Evolutionary conservation across 2,888 invertebrate genomes (phyloP), one percentile per base, ranked within the genome.

Genomic region (Eilema sororculum): DNA sequence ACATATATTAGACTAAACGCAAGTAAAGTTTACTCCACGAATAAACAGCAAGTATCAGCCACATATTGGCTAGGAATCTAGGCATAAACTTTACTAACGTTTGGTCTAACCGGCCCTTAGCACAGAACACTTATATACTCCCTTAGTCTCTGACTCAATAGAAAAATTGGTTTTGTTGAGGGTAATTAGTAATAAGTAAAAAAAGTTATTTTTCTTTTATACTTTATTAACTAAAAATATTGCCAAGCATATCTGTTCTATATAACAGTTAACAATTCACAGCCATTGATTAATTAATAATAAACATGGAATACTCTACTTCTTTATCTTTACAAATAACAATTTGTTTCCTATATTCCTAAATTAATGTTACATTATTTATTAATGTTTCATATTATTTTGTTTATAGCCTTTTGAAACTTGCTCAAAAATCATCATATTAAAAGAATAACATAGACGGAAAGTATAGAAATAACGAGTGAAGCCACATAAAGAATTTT

Each of bases 211-310:
- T 60, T 73, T 70, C 6, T 73, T 85, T 86, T 77, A 73, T 78
- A 85, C 80, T 94, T 93, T 93, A 93, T 89, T 89, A 88, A 91
- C 90, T 87, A 87, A 92, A 90, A 91, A 91, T 92, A 92, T 90
- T 90, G 92, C 91, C 88, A 93, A 93, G 94, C 89, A 89, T 89
- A 90, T 90, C 85, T 87, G 84, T 85, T 89, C 88, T 91, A 91
- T 88, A 88, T 90, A 93, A 92, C 92, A 93, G 84, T 90, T 93
- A 94, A 94, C 93, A 94, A 91, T 93, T 95, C 95, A 95, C 94
- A 95, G 95, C 95, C 94, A 86, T 93, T 91, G 83, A 91, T 90
- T 86, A 90, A 90, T 89, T 87, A 84, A 85, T 82, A 75, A 85
- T 82, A 81, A 82, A 85, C 71, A 81, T 78, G 68, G 68, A 78